Evolutionary conservation across 2,888 invertebrate genomes (phyloP).

Genomic region (Metalampra italica): DNA sequence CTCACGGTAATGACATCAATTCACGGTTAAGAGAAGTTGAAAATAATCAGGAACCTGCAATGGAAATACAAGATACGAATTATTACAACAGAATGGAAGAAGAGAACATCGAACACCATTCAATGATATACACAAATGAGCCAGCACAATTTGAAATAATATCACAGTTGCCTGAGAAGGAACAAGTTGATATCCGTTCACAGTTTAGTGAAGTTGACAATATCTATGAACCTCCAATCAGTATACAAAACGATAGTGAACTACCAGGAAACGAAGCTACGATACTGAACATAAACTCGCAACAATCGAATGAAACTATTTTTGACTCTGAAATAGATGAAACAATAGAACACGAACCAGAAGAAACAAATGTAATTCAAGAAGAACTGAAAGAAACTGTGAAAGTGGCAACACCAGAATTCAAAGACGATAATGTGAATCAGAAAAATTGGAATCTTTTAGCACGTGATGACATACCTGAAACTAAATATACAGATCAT

Average conservation of each 20-base stretch:
- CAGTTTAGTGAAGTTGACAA: neutral
- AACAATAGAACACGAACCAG: neutral
- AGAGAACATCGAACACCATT: too few species aligned
- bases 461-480: neutral
- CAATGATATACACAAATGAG: neutral
- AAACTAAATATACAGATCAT: neutral
- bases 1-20: too few species aligned
- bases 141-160: neutral
- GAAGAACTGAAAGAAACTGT: slow-evolving; percentile 10
- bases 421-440: neutral
- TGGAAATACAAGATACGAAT: neutral
- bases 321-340: neutral
- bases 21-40: too few species aligned
- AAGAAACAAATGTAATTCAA: neutral
- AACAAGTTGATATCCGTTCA: neutral
- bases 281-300: neutral
- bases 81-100: neutral
- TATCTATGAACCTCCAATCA: neutral
- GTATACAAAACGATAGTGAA: neutral
- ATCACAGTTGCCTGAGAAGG: neutral
- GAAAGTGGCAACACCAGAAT: slow-evolving; percentile 5
- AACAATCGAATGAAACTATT: neutral
- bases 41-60: neutral
- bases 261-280: neutral
- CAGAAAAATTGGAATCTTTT: neutral